These are phyloP conservation scores for Thymelicus acteon DNA, from an alignment of 2,888 invertebrate species.

Conservation along the genomic window DNA sequence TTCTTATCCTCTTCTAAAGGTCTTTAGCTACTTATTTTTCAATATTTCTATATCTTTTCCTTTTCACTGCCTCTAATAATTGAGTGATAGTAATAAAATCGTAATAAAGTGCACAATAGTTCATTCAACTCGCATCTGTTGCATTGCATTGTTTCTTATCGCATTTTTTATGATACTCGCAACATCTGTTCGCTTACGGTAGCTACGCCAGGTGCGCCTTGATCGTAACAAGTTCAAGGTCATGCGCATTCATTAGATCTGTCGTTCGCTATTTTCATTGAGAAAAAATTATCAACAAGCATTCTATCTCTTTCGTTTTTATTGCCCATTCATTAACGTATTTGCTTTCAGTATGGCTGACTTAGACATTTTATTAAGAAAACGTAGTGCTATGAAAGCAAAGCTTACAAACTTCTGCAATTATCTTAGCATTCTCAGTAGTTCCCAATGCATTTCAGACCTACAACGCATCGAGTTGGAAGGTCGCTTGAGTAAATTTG, in stretches of 20 bases:
- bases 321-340: neutral
- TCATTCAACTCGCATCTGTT: neutral
- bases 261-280: neutral
- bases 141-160: neutral
- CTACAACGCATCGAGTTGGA: no score
- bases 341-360: neutral
- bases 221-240: neutral
- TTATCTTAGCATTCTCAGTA: neutral
- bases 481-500: no score
- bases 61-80: neutral
- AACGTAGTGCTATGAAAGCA: constrained; percentile 5
- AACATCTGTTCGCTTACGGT: neutral
- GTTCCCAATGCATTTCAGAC: neutral
- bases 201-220: neutral
- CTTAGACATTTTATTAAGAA: neutral
- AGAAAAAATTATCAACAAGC: neutral
- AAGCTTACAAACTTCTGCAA: constrained; percentile 1
- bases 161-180: neutral
- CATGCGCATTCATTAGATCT: neutral
- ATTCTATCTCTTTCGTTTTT: neutral
- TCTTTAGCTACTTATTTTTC: neutral
- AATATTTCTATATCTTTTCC: constrained; percentile 1
- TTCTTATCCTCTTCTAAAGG: constrained; percentile 1
- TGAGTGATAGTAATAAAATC: neutral
- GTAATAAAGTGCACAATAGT: neutral